Evolutionary conservation across 2,113 vertebrate species (phyloP).

Genomic region (Myiozetetes cayanensis): DNA sequence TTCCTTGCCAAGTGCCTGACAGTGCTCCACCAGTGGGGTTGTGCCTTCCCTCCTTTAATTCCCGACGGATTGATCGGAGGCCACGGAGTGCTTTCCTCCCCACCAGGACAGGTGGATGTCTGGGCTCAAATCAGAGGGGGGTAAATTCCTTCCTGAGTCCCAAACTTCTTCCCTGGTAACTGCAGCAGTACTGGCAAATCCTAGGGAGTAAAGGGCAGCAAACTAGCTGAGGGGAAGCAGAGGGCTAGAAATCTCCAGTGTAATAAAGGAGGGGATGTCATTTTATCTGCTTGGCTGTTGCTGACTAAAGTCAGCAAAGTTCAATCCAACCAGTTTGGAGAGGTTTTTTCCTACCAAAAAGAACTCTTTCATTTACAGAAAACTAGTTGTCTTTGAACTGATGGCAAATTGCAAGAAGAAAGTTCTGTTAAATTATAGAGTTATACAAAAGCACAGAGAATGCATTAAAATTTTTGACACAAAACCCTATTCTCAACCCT

Average conservation of each 20-base stretch:
- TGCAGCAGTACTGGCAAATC: not conserved
- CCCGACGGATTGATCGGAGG: accelerated
- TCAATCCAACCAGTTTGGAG: not conserved
- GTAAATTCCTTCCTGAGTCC: not conserved
- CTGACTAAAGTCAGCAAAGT: not conserved
- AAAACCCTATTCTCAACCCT: not conserved
- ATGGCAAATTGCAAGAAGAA: not conserved
- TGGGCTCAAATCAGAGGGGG: not conserved
- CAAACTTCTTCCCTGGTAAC: not conserved
- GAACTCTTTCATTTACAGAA: not conserved
- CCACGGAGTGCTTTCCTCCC: not conserved
- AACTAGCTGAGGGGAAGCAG: not conserved
- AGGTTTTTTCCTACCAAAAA: not conserved
- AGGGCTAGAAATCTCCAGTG: not conserved
- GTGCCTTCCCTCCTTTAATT: not conserved
- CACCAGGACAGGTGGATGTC: not conserved
- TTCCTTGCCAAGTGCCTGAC: not conserved
- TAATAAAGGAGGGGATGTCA: not conserved
- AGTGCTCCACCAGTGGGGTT: not conserved
- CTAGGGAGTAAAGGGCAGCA: not conserved
- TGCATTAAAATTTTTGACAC: not conserved
- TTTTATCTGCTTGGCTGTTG: not conserved
- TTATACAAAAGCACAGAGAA: not conserved
- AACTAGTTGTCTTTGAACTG: not conserved
- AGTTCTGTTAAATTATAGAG: not conserved